phyloP scores from a whole-genome alignment of 2,888 invertebrate species.

The Tipula helvola region DNA sequence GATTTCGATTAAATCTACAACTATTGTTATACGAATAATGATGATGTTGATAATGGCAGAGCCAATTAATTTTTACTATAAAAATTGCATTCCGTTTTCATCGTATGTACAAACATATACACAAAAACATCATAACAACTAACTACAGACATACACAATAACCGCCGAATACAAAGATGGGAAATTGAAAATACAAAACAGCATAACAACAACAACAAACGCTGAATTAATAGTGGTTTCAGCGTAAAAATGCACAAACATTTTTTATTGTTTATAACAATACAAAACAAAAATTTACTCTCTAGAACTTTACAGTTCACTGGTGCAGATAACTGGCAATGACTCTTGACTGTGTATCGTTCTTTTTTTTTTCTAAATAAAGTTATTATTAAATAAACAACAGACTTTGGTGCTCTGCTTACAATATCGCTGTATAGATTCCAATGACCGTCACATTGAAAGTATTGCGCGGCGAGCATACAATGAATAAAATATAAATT shows the following conservation, averaged over 20 bases:
- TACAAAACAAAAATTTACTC: not conserved
- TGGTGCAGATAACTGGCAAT: not conserved
- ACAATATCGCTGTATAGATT: not conserved
- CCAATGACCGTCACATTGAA: not conserved
- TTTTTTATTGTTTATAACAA: not conserved
- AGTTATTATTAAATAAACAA: not conserved
- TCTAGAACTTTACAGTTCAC: not conserved
- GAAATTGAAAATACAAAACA: not conserved
- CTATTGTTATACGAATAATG: not conserved
- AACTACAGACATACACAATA: not conserved
- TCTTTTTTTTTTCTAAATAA: not conserved
- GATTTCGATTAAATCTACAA: too few relatives aligned
- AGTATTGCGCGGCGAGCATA: not conserved
- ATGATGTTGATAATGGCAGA: not conserved
- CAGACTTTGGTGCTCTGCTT: not conserved
- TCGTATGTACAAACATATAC: not conserved
- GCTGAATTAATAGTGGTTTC: not conserved
- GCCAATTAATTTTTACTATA: not conserved
- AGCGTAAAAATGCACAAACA: not conserved
- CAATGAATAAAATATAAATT: too few relatives aligned
- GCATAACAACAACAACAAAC: not conserved
- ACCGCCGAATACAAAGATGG: not conserved
- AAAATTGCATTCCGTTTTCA: not conserved
- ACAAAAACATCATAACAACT: too few relatives aligned
- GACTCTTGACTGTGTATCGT: not conserved